phyloP scores from a whole-genome alignment of 1,140 invertebrate species.

The Drosophila sp. region DNA sequence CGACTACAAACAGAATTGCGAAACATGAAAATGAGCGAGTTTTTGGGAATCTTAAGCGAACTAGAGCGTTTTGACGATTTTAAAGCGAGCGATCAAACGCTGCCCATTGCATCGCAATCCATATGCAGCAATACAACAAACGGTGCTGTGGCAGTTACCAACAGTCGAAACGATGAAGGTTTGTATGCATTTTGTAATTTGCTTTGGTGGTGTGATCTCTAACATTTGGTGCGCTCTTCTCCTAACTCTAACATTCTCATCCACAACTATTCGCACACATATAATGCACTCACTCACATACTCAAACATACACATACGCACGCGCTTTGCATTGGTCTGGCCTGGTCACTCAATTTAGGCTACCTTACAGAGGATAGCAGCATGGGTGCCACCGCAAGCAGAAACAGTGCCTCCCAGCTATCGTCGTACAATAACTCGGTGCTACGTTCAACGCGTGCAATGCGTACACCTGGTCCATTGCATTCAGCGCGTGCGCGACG shows the following conservation, averaged over 20 bases:
- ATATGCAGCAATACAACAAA: constrained; percentile 46
- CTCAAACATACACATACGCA: constrained; percentile 20
- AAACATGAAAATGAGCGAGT: constrained; percentile 60
- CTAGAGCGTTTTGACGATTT: constrained; percentile 55
- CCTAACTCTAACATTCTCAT: constrained; percentile 22
- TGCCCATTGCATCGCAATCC: constrained; percentile 54
- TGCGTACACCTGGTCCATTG: constrained; percentile 74
- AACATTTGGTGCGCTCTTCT: constrained; percentile 46
- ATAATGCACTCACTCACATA: constrained; percentile 24
- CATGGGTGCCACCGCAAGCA: constrained; percentile 38
- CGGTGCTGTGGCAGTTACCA: constrained; percentile 13
- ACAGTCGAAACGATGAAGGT: constrained; percentile 80
- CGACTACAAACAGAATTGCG: constrained; percentile 57
- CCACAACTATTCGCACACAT: constrained; percentile 25
- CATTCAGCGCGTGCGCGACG: constrained; percentile 76
- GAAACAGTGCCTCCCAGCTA: constrained; percentile 36
- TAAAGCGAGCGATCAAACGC: constrained; percentile 71
- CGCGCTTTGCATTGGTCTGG: constrained; percentile 25
- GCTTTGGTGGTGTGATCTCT: constrained; percentile 55
- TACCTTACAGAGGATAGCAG: constrained; percentile 84
- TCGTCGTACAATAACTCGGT: constrained; percentile 53
- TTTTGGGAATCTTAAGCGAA: constrained; percentile 41
- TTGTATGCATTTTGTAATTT: not conserved
- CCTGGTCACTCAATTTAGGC: constrained; percentile 70
- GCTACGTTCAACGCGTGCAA: constrained; percentile 55